phyloP scores from a whole-genome alignment of 2,888 invertebrate species.

The Coleophora deauratella region DNA sequence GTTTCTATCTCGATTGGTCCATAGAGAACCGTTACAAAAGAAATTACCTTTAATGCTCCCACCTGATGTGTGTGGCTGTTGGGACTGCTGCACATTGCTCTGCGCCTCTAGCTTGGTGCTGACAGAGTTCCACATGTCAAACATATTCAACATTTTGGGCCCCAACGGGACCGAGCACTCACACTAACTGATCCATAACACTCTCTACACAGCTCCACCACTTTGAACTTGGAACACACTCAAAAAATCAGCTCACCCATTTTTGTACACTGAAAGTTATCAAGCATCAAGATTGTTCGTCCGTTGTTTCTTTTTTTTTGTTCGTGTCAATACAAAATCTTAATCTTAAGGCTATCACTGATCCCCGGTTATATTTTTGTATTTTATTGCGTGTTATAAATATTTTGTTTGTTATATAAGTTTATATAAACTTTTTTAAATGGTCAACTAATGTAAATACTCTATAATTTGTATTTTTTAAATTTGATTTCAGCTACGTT shows the following conservation, averaged over 20 bases:
- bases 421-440: constrained; percentile 70
- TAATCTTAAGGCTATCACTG: constrained; percentile 62
- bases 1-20: too few relatives aligned
- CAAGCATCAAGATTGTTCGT: constrained; percentile 57
- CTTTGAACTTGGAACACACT: constrained; percentile 15
- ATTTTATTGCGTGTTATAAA: constrained; percentile 33
- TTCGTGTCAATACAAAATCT: constrained; percentile 9
- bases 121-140: constrained; percentile 88
- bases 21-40: not conserved
- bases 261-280: constrained; percentile 40
- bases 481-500: constrained; percentile 29
- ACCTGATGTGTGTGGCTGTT: constrained; percentile 86
- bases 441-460: constrained; percentile 74
- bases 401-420: constrained; percentile 35
- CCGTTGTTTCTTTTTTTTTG: constrained; percentile 29
- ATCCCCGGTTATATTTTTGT: constrained; percentile 60
- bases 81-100: constrained; percentile 76
- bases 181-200: constrained; percentile 33
- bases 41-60: constrained; percentile 87
- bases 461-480: constrained; percentile 46
- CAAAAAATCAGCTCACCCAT: constrained; percentile 39
- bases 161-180: constrained; percentile 31
- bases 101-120: constrained; percentile 82
- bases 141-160: constrained; percentile 78
- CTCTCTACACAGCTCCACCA: constrained; percentile 10